Evolutionary conservation across 2,888 invertebrate species (phyloP).

Genomic region (Eupithecia vulgata): DNA sequence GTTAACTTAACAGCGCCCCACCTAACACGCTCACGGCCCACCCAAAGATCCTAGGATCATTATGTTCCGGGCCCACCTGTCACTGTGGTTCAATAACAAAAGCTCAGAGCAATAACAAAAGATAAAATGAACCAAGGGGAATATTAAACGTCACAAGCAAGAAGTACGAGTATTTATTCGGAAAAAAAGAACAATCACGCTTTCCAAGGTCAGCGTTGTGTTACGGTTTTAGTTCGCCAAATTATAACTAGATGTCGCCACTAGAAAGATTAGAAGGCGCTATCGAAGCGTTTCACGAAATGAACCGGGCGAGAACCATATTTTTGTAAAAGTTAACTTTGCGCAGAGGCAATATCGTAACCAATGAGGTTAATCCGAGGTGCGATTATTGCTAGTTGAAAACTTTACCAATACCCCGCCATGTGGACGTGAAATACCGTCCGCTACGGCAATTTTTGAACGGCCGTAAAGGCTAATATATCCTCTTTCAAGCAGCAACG

Average conservation of each 20-base stretch:
- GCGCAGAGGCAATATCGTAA: constrained; percentile 97
- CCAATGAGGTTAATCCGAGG: constrained; percentile 95
- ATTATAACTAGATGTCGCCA: constrained; percentile 4
- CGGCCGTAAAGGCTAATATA: constrained; percentile 62
- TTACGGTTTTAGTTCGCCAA: not conserved
- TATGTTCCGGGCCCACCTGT: not conserved
- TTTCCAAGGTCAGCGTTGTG: not conserved
- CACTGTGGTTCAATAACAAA: not conserved
- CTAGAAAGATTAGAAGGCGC: constrained; percentile 6
- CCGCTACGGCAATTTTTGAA: constrained; percentile 80
- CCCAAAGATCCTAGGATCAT: too few relatives aligned
- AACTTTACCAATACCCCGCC: constrained; percentile 88
- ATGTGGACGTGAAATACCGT: constrained; percentile 80
- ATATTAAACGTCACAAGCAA: not conserved
- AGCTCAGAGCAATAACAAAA: not conserved
- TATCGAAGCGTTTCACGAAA: constrained; percentile 2
- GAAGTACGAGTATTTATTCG: not conserved
- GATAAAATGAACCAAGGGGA: not conserved
- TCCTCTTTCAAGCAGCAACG: too few relatives aligned
- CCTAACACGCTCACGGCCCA: too few relatives aligned
- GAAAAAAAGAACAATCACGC: not conserved
- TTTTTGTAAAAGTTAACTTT: constrained; percentile 84
- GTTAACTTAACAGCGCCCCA: too few relatives aligned
- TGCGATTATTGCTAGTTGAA: constrained; percentile 97
- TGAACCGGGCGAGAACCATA: not conserved